Percentiles rank a stretch among this genome's conserved stretches.
These are phyloP conservation scores for Sericinus montela DNA, from an alignment of 2,888 invertebrate species.

Conservation along the genomic window DNA sequence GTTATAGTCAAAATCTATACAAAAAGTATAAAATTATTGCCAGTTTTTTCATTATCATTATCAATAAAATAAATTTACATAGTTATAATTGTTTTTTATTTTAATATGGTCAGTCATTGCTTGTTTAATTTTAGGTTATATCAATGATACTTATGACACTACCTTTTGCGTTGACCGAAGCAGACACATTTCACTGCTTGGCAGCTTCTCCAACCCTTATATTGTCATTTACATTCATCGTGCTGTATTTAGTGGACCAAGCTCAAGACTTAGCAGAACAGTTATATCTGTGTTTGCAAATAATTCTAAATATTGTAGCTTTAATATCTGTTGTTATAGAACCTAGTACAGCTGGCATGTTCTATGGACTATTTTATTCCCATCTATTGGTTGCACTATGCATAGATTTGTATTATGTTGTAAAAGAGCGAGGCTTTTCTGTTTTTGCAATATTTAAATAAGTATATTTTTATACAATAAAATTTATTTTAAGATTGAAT, in stretches of 20 bases:
- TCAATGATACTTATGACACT: conserved; percentile 65
- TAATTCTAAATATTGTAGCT: conserved; percentile 38
- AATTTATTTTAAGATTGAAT: conserved; percentile 32
- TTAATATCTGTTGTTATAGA: conserved; percentile 33
- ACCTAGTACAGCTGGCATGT: conserved; percentile 31
- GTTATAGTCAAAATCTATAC: too few relatives aligned
- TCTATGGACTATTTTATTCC: conserved; percentile 55
- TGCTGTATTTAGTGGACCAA: conserved; percentile 69
- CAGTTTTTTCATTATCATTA: too few relatives aligned
- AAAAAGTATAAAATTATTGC: too few relatives aligned
- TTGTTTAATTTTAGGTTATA: conserved; percentile 69
- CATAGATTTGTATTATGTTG: conserved; percentile 54
- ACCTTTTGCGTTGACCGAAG: conserved; percentile 50
- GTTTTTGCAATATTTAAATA: conserved; percentile 22
- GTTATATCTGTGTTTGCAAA: conserved; percentile 50
- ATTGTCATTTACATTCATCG: conserved; percentile 58
- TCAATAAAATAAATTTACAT: too few relatives aligned
- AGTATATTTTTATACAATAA: conserved; percentile 35
- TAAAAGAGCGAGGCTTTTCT: conserved; percentile 52
- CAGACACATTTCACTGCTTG: conserved; percentile 53
- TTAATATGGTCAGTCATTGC: conserved; percentile 16
- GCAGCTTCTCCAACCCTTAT: conserved; percentile 60
- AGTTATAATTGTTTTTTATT: background rate
- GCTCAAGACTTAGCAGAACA: conserved; percentile 65
- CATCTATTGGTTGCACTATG: conserved; percentile 55